Percentiles rank a stretch among this genome's conserved stretches.
Evolutionary conservation across 1,140 invertebrate species (phyloP).

Genomic region (Calephelis nemesis): DNA sequence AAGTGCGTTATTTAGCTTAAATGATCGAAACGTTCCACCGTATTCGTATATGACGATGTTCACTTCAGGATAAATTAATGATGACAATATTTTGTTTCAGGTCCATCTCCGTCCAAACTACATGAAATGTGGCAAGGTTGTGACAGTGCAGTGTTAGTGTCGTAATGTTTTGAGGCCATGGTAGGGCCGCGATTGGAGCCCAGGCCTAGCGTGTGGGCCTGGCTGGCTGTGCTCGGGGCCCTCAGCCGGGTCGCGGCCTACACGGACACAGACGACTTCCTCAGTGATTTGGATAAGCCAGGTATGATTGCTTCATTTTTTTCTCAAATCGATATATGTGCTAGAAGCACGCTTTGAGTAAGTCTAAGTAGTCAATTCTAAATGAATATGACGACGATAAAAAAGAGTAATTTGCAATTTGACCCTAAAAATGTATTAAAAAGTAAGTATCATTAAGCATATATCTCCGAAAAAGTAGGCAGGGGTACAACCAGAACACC

Average conservation of each 20-base stretch:
- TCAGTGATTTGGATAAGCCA: slow-evolving; percentile 71
- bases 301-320: slow-evolving; percentile 37
- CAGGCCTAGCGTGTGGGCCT: slow-evolving; percentile 44
- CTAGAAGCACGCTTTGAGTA: neutral
- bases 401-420: too few relatives aligned
- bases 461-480: too few relatives aligned
- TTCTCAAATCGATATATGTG: neutral
- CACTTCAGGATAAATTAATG: too few relatives aligned
- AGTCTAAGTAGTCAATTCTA: too few relatives aligned
- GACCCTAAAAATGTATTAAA: too few relatives aligned
- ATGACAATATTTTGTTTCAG: slow-evolving; percentile 33
- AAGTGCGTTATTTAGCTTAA: too few relatives aligned
- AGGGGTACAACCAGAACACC: too few relatives aligned
- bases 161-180: slow-evolving; percentile 45
- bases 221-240: slow-evolving; percentile 52
- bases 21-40: too few relatives aligned
- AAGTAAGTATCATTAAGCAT: too few relatives aligned
- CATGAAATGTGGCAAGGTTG: slow-evolving; percentile 22
- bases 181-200: slow-evolving; percentile 22
- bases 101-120: slow-evolving; percentile 24
- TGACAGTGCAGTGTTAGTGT: slow-evolving; percentile 33
- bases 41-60: too few relatives aligned
- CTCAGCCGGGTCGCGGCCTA: slow-evolving; percentile 54
- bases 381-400: too few relatives aligned
- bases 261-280: slow-evolving; percentile 67